Conservation (phyloP, 2,888 invertebrate genomes). For the Callyntrura guangdongensis region DNA sequence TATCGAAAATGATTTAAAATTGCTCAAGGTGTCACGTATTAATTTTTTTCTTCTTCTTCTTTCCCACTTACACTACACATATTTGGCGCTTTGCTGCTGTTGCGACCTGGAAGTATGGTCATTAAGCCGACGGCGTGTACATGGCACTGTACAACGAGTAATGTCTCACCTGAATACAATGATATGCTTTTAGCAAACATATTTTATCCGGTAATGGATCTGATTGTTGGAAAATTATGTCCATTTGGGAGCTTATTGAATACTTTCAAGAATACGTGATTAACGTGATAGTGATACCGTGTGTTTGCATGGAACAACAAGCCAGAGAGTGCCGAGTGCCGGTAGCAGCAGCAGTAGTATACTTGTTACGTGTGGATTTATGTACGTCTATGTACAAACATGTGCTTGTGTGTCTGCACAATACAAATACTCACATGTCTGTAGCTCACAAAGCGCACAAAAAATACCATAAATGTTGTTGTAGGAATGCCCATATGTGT, state of each 20-base stretch:
- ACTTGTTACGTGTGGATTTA: neutral
- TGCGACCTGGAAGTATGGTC: constrained; percentile 46
- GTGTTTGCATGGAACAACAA: neutral
- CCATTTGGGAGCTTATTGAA: constrained; percentile 37
- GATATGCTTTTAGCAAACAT: constrained; percentile 73
- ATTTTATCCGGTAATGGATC: constrained; percentile 69
- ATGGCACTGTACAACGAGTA: constrained; percentile 30
- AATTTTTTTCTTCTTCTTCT: constrained; percentile 14
- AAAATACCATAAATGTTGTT: constrained; percentile 20
- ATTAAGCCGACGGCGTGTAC: constrained; percentile 34
- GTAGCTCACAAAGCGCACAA: constrained; percentile 1
- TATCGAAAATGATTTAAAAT: constrained; percentile 57
- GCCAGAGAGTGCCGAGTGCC: constrained; percentile 3
- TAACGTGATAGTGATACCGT: no score
- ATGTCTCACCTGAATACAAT: constrained; percentile 71
- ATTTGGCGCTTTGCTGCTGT: constrained; percentile 3
- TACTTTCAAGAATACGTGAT: constrained; percentile 15
- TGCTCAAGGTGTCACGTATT: constrained; percentile 60
- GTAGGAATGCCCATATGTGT: neutral
- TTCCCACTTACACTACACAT: constrained; percentile 14
- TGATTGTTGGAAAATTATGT: constrained; percentile 47
- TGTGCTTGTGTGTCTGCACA: constrained; percentile 4
- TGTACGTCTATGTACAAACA: neutral
- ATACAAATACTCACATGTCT: constrained; percentile 15
- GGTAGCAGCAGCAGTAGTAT: constrained; percentile 26